Evolutionary conservation across 2,888 invertebrate genomes (phyloP).

Genomic region (Tolmerus cingulatus): DNA sequence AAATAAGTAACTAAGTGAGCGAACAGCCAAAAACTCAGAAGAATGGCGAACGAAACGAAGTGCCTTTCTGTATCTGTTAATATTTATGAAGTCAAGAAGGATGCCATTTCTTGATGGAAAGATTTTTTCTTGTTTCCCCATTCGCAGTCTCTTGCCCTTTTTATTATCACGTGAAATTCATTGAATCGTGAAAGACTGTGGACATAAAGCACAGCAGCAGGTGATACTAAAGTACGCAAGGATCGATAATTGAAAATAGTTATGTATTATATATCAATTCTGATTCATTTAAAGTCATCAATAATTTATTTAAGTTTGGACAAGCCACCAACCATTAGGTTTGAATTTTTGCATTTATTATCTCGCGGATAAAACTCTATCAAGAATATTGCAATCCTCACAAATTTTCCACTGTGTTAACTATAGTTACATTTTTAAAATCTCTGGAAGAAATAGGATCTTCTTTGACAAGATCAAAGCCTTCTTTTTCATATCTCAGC

Average conservation of each 20-base stretch:
- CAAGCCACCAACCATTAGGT: no score
- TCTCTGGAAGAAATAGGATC: no score
- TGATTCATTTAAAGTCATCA: background rate
- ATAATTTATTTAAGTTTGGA: no score
- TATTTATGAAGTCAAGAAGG: constrained; percentile 8
- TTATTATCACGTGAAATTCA: background rate
- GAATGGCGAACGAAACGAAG: background rate
- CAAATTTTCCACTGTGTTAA: no score
- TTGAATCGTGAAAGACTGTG: background rate
- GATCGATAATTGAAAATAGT: background rate
- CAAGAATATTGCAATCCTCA: no score
- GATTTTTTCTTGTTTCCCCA: background rate
- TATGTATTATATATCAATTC: background rate
- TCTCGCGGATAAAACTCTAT: no score
- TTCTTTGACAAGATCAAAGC: no score
- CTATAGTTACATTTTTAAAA: no score
- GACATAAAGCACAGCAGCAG: background rate
- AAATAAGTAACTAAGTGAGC: background rate
- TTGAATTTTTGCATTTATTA: no score
- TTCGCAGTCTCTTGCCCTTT: background rate
- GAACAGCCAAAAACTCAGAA: background rate
- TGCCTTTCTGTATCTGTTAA: background rate
- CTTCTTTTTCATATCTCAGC: no score
- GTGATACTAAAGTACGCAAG: background rate
- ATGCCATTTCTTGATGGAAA: background rate